phyloP scores from a whole-genome alignment of 2,888 invertebrate genomes.

The Drosophila yooni region DNA sequence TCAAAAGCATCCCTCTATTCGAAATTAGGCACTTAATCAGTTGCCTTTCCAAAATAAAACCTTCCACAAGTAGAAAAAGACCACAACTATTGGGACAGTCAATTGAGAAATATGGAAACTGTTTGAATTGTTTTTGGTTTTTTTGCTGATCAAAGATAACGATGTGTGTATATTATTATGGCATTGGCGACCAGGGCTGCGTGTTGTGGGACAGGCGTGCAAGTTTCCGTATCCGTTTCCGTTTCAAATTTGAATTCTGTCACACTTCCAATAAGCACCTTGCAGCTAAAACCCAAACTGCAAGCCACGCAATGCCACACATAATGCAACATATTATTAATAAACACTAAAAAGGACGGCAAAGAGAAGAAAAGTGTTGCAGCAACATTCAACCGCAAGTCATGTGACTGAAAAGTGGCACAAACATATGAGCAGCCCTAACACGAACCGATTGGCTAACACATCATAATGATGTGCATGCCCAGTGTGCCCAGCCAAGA shows the following conservation, averaged over 20 bases:
- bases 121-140: not conserved
- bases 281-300: conserved; percentile 30
- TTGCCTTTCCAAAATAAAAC: not conserved
- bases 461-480: conserved; percentile 62
- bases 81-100: not conserved
- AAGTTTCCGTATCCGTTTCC: conserved; percentile 63
- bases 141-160: conserved; percentile 27
- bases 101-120: not conserved
- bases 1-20: not conserved
- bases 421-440: conserved; percentile 37
- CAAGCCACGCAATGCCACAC: conserved; percentile 61
- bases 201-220: conserved; percentile 71
- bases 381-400: conserved; percentile 59
- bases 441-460: conserved; percentile 18
- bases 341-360: conserved; percentile 34
- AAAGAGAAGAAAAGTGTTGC: conserved; percentile 16
- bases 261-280: conserved; percentile 73
- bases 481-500: conserved; percentile 54
- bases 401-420: conserved; percentile 76
- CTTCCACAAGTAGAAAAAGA: not conserved
- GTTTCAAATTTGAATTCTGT: conserved; percentile 76
- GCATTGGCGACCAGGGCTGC: conserved; percentile 29
- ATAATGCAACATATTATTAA: conserved; percentile 62
- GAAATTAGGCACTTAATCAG: not conserved
- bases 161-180: conserved; percentile 38